These are phyloP conservation scores for Clunio marinus DNA, from an alignment of 2,888 invertebrate genomes.

Conservation along the genomic window DNA sequence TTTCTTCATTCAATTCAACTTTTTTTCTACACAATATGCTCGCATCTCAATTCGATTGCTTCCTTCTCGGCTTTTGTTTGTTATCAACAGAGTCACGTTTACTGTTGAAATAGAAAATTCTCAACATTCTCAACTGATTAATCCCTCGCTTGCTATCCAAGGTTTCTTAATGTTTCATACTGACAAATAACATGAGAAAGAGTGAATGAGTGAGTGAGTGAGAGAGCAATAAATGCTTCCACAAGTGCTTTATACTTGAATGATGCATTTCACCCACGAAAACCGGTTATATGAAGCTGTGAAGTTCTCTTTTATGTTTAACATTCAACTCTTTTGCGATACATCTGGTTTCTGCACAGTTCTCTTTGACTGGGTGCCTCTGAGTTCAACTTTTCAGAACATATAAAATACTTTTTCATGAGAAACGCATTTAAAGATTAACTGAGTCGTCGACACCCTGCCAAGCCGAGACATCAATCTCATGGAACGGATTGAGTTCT, in stretches of 20 bases:
- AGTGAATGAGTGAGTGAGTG: too few relatives aligned
- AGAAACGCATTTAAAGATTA: too few relatives aligned
- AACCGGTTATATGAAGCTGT: constrained; percentile 4
- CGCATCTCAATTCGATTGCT: neutral
- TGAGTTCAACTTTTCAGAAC: too few relatives aligned
- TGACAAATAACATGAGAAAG: neutral
- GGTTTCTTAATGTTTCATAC: neutral
- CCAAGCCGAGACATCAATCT: too few relatives aligned
- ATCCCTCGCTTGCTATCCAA: neutral
- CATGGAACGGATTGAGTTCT: too few relatives aligned
- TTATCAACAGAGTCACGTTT: constrained; percentile 14
- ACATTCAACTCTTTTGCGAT: neutral
- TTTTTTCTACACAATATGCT: too few relatives aligned
- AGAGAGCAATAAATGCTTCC: neutral
- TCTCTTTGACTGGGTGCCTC: neutral
- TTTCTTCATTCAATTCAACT: constrained; percentile 10
- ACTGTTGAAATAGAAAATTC: neutral
- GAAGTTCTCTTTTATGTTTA: neutral
- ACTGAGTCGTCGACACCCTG: too few relatives aligned
- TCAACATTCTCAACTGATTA: constrained; percentile 16
- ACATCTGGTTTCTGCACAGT: constrained; percentile 2
- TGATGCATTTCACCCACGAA: neutral
- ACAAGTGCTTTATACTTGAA: constrained; percentile 2
- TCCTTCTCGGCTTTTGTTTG: neutral
- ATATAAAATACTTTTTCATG: too few relatives aligned